Conservation (phyloP, 2,888 invertebrate genomes). For the Melieria picta region DNA sequence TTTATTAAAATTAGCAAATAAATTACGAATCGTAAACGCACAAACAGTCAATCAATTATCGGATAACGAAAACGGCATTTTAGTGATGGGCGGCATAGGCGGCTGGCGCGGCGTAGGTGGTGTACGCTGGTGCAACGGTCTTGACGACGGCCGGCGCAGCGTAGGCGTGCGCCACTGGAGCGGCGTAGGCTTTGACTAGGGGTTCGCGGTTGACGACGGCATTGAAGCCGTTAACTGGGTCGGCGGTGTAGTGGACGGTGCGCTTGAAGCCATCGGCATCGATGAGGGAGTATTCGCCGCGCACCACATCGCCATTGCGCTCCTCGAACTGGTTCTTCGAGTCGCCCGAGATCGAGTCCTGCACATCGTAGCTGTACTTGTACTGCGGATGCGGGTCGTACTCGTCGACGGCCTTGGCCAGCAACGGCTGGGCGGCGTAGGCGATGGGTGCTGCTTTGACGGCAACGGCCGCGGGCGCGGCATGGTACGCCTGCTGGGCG, state of each 20-base stretch:
- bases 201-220: slow-evolving; percentile 60
- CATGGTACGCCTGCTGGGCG: slow-evolving; percentile 45
- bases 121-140: slow-evolving; percentile 40
- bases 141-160: slow-evolving; percentile 44
- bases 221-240: slow-evolving; percentile 61
- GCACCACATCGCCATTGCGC: slow-evolving; percentile 64
- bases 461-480: slow-evolving; percentile 41
- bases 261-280: slow-evolving; percentile 63
- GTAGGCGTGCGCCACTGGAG: slow-evolving; percentile 35
- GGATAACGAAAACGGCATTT: neutral
- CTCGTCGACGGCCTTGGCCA: slow-evolving; percentile 53
- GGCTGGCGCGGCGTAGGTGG: slow-evolving; percentile 30
- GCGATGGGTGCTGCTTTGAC: slow-evolving; percentile 46
- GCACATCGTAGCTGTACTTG: slow-evolving; percentile 61
- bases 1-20: neutral
- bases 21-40: neutral
- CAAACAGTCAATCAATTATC: slow-evolving; percentile 12
- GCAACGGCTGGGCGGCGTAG: slow-evolving; percentile 43
- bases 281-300: slow-evolving; percentile 62
- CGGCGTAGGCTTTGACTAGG: slow-evolving; percentile 41
- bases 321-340: slow-evolving; percentile 63
- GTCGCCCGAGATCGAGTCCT: slow-evolving; percentile 62
- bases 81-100: slow-evolving; percentile 34
- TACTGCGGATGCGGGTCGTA: slow-evolving; percentile 62
- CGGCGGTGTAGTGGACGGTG: slow-evolving; percentile 61